Evolutionary conservation across 2,888 invertebrate genomes (phyloP).

Genomic region (Drosophila cognata): DNA sequence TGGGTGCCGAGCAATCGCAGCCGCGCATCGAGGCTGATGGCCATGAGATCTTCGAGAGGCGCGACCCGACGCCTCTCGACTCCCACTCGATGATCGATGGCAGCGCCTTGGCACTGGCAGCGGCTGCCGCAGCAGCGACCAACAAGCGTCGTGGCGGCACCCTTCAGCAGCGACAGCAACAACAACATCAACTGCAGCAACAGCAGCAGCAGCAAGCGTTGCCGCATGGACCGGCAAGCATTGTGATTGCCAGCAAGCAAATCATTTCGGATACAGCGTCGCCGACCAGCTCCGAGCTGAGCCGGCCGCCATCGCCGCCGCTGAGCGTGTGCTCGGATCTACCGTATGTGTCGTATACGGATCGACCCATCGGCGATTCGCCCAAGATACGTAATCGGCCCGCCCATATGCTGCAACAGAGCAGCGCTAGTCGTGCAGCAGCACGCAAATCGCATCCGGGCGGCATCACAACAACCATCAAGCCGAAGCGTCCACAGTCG

Average conservation of each 20-base stretch:
- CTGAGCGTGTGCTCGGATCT: constrained; percentile 95
- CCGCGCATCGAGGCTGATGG: constrained; percentile 82
- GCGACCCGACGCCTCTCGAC: constrained; percentile 25
- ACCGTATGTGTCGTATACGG: constrained; percentile 96
- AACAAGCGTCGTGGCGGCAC: constrained; percentile 71
- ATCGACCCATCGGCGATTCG: constrained; percentile 95
- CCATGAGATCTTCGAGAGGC: constrained; percentile 78
- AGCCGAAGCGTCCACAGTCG: constrained; percentile 85
- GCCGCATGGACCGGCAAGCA: constrained; percentile 55
- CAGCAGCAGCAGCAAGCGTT: constrained; percentile 29
- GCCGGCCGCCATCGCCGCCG: constrained; percentile 91
- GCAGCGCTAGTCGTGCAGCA: constrained; percentile 65
- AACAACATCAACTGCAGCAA: constrained; percentile 47
- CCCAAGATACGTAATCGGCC: constrained; percentile 90
- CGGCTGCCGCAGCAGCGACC: constrained; percentile 65
- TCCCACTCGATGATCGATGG: constrained; percentile 41
- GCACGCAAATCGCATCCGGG: constrained; percentile 80
- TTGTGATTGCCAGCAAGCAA: constrained; percentile 72
- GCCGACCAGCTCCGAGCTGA: constrained; percentile 83
- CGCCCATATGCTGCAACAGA: constrained; percentile 67
- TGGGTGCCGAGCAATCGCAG: constrained; percentile 89
- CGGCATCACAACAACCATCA: constrained; percentile 75
- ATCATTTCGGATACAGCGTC: constrained; percentile 74
- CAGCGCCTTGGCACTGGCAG: constrained; percentile 48
- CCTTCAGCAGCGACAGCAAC: constrained; percentile 35